Evolutionary conservation across 2,888 invertebrate species (phyloP), one percentile per base, ranked within the genome.

Genomic region (Trichogramma dendrolimi): DNA sequence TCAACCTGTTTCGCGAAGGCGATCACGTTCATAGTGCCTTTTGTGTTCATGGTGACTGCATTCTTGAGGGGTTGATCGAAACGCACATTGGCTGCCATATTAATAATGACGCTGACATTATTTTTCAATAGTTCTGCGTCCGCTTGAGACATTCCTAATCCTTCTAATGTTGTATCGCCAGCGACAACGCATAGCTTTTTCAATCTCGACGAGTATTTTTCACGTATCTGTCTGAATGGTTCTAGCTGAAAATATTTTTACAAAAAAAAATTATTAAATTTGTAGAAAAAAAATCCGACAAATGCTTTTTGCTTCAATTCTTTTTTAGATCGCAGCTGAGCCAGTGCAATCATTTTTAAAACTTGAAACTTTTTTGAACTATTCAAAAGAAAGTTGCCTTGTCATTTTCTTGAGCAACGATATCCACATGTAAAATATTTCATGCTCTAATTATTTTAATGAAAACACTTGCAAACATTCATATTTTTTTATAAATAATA

Each of bases 71-170:
- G 80, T 71, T 88, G 85, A 73, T 90, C 87, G 71, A 90, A 89
- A 78, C 88, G 85, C 49, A 94, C 90, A 70, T 92, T 92, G 5
- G 94, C 94, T 1, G 94, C 94, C 73, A 90, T 90, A 75, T 94
- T 93, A 74, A 94, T 90, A 1, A 94, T 83, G 8, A 92, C 83
- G 57, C 89, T 83, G 53, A 90, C 86, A 55, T 86, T 83, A 44
- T 83, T 79, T 63, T 82, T 81, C 14, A 92, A 73, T 56, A 83
- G 80, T 54, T 81, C 77, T 53, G 83, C 83, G 68, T 88, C 86
- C 40, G 83, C 81, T 39, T 82, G 75, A 43, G 83, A 83, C 27
- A 89, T 80, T 0, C 85, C 88, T 52, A 90, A 81, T 14, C 82
- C 82, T 4, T 84, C 82, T 51, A 82, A 80, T 14, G 84, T 79